phyloP scores from a whole-genome alignment of 2,888 invertebrate genomes.

The Xanthorhoe spadicearia region DNA sequence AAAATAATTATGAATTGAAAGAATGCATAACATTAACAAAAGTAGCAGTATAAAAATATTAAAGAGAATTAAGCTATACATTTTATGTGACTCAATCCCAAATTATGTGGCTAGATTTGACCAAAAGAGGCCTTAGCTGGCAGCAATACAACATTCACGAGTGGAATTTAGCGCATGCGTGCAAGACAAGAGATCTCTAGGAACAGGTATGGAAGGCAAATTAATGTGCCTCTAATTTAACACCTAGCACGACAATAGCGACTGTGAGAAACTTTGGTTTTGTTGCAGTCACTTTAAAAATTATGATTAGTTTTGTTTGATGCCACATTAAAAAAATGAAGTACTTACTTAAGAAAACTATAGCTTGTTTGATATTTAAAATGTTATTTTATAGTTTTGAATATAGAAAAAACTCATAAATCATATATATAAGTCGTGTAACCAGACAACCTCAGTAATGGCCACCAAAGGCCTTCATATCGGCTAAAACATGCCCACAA shows the following conservation, averaged over 20 bases:
- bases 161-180: slow-evolving; percentile 37
- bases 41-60: too few species aligned
- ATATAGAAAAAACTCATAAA: too few species aligned
- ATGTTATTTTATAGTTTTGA: background rate
- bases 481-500: background rate
- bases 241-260: slow-evolving; percentile 16
- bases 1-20: too few species aligned
- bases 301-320: background rate
- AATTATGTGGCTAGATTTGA: background rate
- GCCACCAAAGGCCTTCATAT: background rate
- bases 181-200: slow-evolving; percentile 23
- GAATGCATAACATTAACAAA: too few species aligned
- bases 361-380: background rate
- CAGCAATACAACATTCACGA: slow-evolving; percentile 11
- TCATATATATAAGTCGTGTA: background rate
- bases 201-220: slow-evolving; percentile 20
- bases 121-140: slow-evolving; percentile 5
- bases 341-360: background rate
- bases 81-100: background rate
- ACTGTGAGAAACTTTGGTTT: background rate
- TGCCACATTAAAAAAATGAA: background rate
- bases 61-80: background rate
- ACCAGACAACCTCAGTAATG: background rate
- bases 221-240: slow-evolving; percentile 21
- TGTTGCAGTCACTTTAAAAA: background rate